Percentiles rank a stretch among this genome's conserved stretches.
phyloP scores from a whole-genome alignment of 2,113 vertebrate genomes.

The Dascyllus trimaculatus region DNA sequence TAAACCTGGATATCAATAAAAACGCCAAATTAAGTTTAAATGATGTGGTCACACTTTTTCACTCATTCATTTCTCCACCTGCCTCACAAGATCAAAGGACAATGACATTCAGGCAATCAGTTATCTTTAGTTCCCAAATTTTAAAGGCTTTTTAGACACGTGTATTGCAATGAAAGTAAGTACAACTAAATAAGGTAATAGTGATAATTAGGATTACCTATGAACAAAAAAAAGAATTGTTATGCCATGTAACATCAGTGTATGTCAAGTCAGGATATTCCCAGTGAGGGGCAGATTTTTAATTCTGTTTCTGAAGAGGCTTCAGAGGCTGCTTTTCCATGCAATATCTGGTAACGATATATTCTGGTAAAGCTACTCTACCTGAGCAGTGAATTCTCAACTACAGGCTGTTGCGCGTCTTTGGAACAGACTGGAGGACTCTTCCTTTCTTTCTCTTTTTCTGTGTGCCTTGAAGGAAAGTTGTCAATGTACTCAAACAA shows the following conservation, averaged over 20 bases:
- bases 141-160: too few species aligned
- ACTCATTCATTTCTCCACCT: too few species aligned
- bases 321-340: background rate
- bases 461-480: conserved; percentile 80
- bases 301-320: background rate
- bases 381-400: conserved; percentile 82
- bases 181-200: background rate
- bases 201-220: background rate
- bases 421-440: conserved; percentile 62
- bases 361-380: conserved; percentile 32
- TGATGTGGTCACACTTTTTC: too few species aligned
- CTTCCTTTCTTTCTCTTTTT: conserved; percentile 78
- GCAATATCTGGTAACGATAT: background rate
- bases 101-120: too few species aligned
- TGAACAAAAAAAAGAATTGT: too few species aligned
- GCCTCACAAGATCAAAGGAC: too few species aligned
- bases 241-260: too few species aligned
- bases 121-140: too few species aligned
- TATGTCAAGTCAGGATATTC: too few species aligned
- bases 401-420: conserved; percentile 35
- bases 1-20: conserved; percentile 74
- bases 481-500: conserved; percentile 82
- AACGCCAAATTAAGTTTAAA: too few species aligned
- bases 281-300: too few species aligned
- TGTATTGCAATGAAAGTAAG: background rate